Evolutionary conservation across 35 echinoderm and acorn worm species (phyloP), one percentile per base, ranked within the genome.

Genomic region (Heliocidaris tuberculata): DNA sequence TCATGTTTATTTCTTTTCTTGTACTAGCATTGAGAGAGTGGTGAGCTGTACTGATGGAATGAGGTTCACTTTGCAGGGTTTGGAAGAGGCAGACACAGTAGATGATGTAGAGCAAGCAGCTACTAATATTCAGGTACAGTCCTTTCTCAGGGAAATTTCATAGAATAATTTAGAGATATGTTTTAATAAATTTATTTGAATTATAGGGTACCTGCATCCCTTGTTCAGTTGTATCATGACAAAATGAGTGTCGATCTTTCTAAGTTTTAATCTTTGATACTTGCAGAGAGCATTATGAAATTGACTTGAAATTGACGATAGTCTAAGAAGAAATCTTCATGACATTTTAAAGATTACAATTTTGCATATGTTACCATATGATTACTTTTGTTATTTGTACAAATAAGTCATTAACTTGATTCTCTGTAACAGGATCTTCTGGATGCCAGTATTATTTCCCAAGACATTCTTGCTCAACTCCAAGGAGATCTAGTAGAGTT

Each of bases 31-130:
- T 93, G 91, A 9, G 29, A 93, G 50, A 59, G 91, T 93, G 17
- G 30, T 9, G 17, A 13, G 21, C 8, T 93, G 91, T 59, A 93
- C 16, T 59, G 91, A 93, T 30, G 91, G 16, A 27, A 59, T 59
- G 48, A 49, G 50, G 13, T 19, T 17, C 13, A 48, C 50, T 27
- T 93, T 93, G 7, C 49, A 93, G n/a, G 91, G 13, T 93, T 30
- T 93, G 50, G 91, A 93, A 59, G 29, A 49, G n/a, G 91, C 91
- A n/a, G 49, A 93, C 12, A 49, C 47, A 27, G 91, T 93, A 30
- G 48, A 49, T 17, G 91, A 93, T n/a, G 12, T 59, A 59, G 91
- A 93, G 16, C 31, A 93, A 59, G 50, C 50, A 13, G 91, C 29
- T n/a, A 13, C 50, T 59, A 59, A 30, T 16, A 31, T 59, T 59